Evolutionary conservation across 2,797 vertebrate species (phyloP).

Genomic region (Chaunax sp.): DNA sequence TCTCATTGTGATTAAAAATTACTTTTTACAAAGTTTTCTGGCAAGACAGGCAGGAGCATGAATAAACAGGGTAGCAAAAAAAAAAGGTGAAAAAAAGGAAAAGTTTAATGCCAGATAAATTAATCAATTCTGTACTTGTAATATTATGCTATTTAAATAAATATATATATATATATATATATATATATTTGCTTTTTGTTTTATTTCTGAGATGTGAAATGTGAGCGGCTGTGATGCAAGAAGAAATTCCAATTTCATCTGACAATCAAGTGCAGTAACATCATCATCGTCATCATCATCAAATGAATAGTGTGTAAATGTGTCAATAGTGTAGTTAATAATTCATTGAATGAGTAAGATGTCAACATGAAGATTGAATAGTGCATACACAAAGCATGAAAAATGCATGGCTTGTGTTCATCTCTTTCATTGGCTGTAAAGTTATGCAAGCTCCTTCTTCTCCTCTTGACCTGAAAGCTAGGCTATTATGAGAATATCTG

Average conservation of each 20-base stretch:
- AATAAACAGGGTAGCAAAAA: no score
- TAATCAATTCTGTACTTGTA: neutral
- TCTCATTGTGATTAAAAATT: no score
- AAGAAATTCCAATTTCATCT: neutral
- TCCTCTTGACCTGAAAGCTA: constrained; percentile 60
- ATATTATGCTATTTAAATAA: neutral
- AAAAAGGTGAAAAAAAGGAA: neutral
- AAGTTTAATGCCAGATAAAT: neutral
- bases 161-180: no score
- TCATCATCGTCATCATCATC: neutral
- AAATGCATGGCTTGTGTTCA: neutral
- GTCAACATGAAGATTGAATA: neutral
- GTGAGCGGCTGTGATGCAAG: neutral
- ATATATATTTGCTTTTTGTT: no score
- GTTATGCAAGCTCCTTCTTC: neutral
- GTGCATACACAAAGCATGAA: neutral
- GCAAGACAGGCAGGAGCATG: no score
- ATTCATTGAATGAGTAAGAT: neutral
- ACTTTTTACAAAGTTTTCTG: no score
- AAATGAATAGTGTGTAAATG: neutral
- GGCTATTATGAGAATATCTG: constrained; percentile 81
- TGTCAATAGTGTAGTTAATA: neutral
- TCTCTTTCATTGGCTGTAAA: constrained; percentile 15
- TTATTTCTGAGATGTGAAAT: no score
- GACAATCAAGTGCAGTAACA: no score